Conservation (phyloP, 2,113 vertebrate species). For the Chloropsis cyanopogon region DNA sequence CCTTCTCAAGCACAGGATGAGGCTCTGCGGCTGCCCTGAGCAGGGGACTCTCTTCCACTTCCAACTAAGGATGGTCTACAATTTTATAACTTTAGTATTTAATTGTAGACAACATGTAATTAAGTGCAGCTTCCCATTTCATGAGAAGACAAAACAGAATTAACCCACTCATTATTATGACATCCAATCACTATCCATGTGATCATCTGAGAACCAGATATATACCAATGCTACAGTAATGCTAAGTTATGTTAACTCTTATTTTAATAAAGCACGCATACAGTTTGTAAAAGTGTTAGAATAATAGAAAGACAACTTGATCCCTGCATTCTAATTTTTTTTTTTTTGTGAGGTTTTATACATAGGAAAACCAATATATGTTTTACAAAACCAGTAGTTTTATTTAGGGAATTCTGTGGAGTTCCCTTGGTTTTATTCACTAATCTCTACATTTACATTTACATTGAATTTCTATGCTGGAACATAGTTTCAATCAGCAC, state of each 20-base stretch:
- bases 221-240: background rate
- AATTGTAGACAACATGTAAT: background rate
- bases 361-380: rapidly evolving
- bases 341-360: background rate
- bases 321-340: background rate
- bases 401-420: background rate
- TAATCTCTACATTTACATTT: background rate
- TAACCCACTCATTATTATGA: background rate
- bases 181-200: background rate
- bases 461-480: background rate
- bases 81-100: background rate
- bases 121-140: background rate
- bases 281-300: background rate
- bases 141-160: background rate
- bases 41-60: background rate
- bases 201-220: background rate
- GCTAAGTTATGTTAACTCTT: background rate
- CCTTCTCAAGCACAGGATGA: too few species aligned
- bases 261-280: background rate
- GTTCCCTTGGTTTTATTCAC: background rate
- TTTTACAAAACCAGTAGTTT: background rate
- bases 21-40: background rate
- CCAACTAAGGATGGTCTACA: background rate
- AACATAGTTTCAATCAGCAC: background rate
- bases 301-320: background rate